Evolutionary conservation across 1,140 invertebrate genomes (phyloP), one percentile per base, ranked within the genome.

Genomic region (Tyrophagus putrescentiae): DNA sequence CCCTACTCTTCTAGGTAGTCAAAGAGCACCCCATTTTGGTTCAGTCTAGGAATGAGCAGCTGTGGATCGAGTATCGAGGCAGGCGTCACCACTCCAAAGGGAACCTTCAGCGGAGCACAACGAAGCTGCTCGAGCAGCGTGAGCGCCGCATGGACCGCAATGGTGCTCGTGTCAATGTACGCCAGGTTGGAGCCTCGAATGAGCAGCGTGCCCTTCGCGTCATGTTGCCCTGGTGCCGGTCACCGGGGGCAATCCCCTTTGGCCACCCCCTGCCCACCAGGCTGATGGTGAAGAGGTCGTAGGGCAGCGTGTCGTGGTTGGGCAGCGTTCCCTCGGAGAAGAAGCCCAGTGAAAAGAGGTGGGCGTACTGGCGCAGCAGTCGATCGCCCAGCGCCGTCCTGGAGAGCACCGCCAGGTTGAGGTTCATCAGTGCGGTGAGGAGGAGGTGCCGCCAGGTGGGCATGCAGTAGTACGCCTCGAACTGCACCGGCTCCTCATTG

Each of bases 121-220:
- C 83, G 75, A 56, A 70, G 72, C 70, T 94, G 85, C 39, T 79
- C 79, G 0, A 93, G 72, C 60, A 94, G 74, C 13, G 78, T 83
- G 45, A 88, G 64, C 0, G 81, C 90, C 54, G 80, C 76, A 57
- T 82, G 75, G 1, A 92, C 67, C 61, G 88, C 67, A 52, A 77
- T 75, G n/a, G 77, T 79, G 32, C 80, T 81, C 1, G 90, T 93
- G 1, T 80, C 77, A 5, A 85, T 81, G 74, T 95, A 95, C 39
- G 82, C 88, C 25, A 85, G 57, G 72, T 75, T 75, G 61, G 76
- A 76, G 57, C 75, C 76, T n/a, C 67, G 65, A 27, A 79, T 72
- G 56, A 69, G 79, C 0, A 80, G 82, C 36, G 80, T 75, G 27
- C 88, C 70, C 36, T 73, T 77, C 67, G 84, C 84, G 57, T 81